These are phyloP conservation scores for Gryllus bimaculatus DNA, from an alignment of 1,140 invertebrate species.

Conservation along the genomic window DNA sequence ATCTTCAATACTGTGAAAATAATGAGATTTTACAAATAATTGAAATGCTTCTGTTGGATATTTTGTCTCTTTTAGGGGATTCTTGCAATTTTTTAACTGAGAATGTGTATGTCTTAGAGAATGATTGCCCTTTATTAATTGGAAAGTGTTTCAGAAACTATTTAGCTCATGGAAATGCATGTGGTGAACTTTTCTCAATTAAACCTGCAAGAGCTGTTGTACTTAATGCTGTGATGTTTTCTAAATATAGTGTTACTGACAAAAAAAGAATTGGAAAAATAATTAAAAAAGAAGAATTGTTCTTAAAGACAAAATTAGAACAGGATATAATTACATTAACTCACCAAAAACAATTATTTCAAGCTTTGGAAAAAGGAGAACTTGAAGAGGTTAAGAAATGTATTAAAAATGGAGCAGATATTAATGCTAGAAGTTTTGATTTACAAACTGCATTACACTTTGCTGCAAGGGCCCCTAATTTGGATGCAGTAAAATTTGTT, in stretches of 20 bases:
- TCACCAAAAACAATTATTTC: slow-evolving; percentile 15
- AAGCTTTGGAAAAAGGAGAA: slow-evolving; percentile 14
- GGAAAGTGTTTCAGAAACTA: slow-evolving; percentile 19
- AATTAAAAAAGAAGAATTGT: not conserved
- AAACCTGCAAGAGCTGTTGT: not conserved
- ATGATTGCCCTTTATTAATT: slow-evolving; percentile 10
- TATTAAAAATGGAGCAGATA: slow-evolving; percentile 24
- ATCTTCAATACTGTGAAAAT: not conserved
- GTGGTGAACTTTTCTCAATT: slow-evolving; percentile 12
- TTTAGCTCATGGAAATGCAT: slow-evolving; percentile 17
- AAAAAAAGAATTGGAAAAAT: not conserved
- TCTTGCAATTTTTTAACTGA: slow-evolving; percentile 15
- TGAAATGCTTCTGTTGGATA: slow-evolving; percentile 19
- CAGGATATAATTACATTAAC: not conserved
- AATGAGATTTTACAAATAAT: slow-evolving; percentile 16
- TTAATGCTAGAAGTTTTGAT: slow-evolving; percentile 22
- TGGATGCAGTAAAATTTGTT: slow-evolving; percentile 24
- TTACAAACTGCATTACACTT: slow-evolving; percentile 24
- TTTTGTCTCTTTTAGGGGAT: slow-evolving; percentile 15
- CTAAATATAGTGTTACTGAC: not conserved
- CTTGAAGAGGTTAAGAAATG: slow-evolving; percentile 14
- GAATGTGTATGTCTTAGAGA: slow-evolving; percentile 16
- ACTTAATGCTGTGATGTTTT: not conserved
- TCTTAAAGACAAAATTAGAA: slow-evolving; percentile 8
- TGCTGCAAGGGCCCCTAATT: slow-evolving; percentile 22